phyloP scores from a whole-genome alignment of 2,888 invertebrate genomes.

The Fragum whitleyi region DNA sequence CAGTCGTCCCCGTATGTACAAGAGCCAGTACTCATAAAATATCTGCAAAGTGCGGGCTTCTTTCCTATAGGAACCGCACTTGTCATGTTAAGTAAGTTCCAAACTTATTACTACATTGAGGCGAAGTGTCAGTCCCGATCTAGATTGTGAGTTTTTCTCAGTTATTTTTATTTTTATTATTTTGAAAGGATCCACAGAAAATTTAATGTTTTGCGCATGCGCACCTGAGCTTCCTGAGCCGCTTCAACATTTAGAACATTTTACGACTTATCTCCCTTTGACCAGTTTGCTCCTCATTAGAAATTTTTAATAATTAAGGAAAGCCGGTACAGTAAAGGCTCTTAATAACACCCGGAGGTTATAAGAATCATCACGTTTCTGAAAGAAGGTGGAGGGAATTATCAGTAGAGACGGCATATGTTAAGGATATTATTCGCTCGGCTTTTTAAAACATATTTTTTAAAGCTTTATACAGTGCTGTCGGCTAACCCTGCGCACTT shows the following conservation, averaged over 20 bases:
- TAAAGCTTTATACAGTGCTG: too few species aligned
- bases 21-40: slow-evolving; percentile 75
- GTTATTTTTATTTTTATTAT: slow-evolving; percentile 40
- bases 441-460: too few species aligned
- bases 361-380: too few species aligned
- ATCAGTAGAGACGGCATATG: too few species aligned
- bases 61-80: slow-evolving; percentile 73
- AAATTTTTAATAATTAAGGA: too few species aligned
- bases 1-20: slow-evolving; percentile 80
- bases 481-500: too few species aligned
- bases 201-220: slow-evolving; percentile 65
- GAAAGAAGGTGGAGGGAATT: too few species aligned
- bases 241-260: slow-evolving; percentile 35
- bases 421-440: too few species aligned
- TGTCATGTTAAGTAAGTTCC: slow-evolving; percentile 70
- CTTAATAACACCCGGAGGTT: too few species aligned
- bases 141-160: slow-evolving; percentile 19
- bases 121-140: slow-evolving; percentile 7
- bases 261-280: slow-evolving; percentile 21
- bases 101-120: slow-evolving; percentile 29
- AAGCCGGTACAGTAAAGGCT: too few species aligned
- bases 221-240: slow-evolving; percentile 27
- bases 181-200: slow-evolving; percentile 51
- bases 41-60: slow-evolving; percentile 79
- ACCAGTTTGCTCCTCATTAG: neutral